These are phyloP conservation scores for Apteryx owenii DNA, from an alignment of 2,113 vertebrate genomes.

Conservation along the genomic window DNA sequence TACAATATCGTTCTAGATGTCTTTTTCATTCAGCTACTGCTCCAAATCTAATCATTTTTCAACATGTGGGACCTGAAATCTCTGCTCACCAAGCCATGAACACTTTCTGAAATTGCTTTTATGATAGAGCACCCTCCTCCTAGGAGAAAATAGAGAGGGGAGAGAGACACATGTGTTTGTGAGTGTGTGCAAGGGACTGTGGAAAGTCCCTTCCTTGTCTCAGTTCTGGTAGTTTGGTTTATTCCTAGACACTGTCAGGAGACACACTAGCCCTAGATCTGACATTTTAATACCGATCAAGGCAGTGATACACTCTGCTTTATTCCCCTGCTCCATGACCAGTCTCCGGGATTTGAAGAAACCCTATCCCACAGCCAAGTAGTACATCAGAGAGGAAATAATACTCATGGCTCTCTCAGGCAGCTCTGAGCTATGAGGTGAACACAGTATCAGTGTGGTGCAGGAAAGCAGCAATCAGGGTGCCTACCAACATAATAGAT, in stretches of 20 bases:
- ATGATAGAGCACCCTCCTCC: not conserved
- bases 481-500: rapidly evolving
- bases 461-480: too few species aligned
- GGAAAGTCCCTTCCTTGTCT: not conserved
- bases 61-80: not conserved
- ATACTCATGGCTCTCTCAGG: rapidly evolving
- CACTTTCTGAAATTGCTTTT: not conserved
- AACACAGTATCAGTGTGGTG: too few species aligned
- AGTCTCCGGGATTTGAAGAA: not conserved
- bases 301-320: rapidly evolving
- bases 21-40: not conserved
- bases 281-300: rapidly evolving
- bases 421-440: too few species aligned
- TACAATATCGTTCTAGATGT: not conserved
- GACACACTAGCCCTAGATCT: rapidly evolving
- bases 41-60: not conserved
- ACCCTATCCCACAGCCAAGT: not conserved
- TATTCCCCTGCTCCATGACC: rapidly evolving
- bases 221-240: rapidly evolving
- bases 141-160: not conserved
- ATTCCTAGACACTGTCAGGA: not conserved
- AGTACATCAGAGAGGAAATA: rapidly evolving
- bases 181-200: not conserved
- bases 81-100: not conserved
- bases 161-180: not conserved